Evolutionary conservation across 2,888 invertebrate genomes (phyloP).

Genomic region (Kryphioiulus occultus): DNA sequence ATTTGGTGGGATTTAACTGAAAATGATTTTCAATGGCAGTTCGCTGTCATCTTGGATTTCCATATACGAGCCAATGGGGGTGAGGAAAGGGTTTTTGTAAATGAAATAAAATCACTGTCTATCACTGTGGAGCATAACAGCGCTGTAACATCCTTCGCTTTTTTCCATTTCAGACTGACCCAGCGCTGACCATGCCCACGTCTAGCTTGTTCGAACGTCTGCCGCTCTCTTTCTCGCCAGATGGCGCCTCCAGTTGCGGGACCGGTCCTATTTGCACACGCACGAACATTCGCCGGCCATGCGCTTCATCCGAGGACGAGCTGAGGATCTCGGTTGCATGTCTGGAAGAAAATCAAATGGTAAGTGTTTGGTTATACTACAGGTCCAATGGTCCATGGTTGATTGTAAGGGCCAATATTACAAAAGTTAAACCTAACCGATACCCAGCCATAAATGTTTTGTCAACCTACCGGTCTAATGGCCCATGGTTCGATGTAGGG

Average conservation of each 20-base stretch:
- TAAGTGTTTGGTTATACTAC: too few species aligned
- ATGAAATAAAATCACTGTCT: conserved; percentile 37
- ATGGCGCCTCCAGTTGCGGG: neutral
- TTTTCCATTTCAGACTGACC: neutral
- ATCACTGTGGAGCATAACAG: neutral
- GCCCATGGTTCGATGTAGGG: too few species aligned
- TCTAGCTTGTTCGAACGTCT: neutral
- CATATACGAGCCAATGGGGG: too few species aligned
- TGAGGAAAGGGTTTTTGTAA: neutral
- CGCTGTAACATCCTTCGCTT: neutral
- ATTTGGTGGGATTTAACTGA: neutral
- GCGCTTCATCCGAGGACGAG: conserved; percentile 46
- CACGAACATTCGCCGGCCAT: conserved; percentile 49
- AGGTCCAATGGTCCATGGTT: too few species aligned
- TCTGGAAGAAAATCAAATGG: conserved; percentile 6
- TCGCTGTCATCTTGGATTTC: neutral
- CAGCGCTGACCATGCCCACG: neutral
- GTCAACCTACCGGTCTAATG: too few species aligned
- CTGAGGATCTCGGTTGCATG: conserved; percentile 47
- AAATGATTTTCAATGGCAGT: neutral
- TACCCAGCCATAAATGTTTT: too few species aligned
- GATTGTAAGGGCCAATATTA: too few species aligned
- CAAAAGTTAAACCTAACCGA: too few species aligned
- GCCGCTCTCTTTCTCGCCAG: neutral
- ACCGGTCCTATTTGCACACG: conserved; percentile 43